Evolutionary conservation across 2,888 invertebrate species (phyloP), one percentile per base, ranked within the genome.

Genomic region (Drosophila dives): DNA sequence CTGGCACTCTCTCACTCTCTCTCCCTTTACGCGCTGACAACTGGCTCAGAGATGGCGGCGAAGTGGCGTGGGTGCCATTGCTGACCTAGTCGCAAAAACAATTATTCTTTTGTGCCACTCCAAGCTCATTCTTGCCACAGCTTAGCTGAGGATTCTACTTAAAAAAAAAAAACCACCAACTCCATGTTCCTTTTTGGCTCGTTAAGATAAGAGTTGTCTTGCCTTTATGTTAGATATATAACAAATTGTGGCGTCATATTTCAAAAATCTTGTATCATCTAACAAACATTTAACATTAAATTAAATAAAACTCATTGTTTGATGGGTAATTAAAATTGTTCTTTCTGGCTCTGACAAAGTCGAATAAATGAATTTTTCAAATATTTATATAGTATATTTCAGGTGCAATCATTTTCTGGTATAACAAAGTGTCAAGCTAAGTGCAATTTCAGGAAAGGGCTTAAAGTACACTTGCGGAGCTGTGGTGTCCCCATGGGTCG

Each of bases 51-150:
- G 73, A 54, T 61, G 63, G 62, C 50, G 60, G 40, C 58, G 32
- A 62, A 45, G 54, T 56, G 53, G 51, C 42, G 54, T 40, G 66
- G 66, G 45, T 29, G 38, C 51, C 56, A 42, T 32, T 63, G 62
- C 45, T 70, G 59, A 72, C 63, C 63, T 45, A 64, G 56, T 56
- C 32, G 33, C 49, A 64, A 55, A 64, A 67, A 65, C 72, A 75
- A 77, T 75, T 80, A 75, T 80, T 75, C 76, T 60, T 67, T 75
- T 74, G 64, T 64, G 60, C 60, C 42, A 3, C 32, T 50, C 36
- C 20, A 50, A 53, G n/a, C 61, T 38, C 53, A 33, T 62, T 42
- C 55, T 33, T 42, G 58, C 34, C 45, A 23, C 34, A 62, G 51
- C 36, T 56, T 61, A 53, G 32, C 38, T 48, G 53, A 23, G 45